Conservation (phyloP, 2,797 vertebrate species). For the Diglossa cyanea region DNA sequence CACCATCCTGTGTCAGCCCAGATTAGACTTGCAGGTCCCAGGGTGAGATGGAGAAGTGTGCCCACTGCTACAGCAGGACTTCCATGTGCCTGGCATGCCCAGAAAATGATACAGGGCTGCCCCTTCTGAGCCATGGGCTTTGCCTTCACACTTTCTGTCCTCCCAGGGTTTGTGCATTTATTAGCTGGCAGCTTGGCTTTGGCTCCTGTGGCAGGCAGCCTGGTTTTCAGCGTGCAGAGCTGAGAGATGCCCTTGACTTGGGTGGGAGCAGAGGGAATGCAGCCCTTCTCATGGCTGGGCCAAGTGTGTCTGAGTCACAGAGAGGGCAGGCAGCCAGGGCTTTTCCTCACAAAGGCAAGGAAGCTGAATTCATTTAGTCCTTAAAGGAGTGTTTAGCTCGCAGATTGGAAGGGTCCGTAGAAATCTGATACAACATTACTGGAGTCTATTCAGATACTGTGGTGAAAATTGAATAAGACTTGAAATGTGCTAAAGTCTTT, state of each 20-base stretch:
- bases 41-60: not conserved
- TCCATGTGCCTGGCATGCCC: not conserved
- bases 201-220: not conserved
- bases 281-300: not conserved
- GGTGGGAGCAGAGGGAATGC: not conserved
- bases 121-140: not conserved
- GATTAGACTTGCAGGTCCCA: not conserved
- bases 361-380: not conserved
- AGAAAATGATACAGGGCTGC: not conserved
- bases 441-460: not conserved
- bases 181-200: not conserved
- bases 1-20: not conserved
- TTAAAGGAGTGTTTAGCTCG: not conserved
- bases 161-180: not conserved
- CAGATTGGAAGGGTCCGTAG: not conserved
- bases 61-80: not conserved
- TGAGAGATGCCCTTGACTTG: not conserved
- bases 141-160: not conserved
- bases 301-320: not conserved
- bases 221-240: not conserved
- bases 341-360: not conserved
- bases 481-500: constrained; percentile 20
- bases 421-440: not conserved
- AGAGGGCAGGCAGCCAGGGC: not conserved
- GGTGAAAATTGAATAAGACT: not conserved